These are phyloP conservation scores for Pipa parva DNA, from an alignment of 2,113 vertebrate species.

Conservation along the genomic window DNA sequence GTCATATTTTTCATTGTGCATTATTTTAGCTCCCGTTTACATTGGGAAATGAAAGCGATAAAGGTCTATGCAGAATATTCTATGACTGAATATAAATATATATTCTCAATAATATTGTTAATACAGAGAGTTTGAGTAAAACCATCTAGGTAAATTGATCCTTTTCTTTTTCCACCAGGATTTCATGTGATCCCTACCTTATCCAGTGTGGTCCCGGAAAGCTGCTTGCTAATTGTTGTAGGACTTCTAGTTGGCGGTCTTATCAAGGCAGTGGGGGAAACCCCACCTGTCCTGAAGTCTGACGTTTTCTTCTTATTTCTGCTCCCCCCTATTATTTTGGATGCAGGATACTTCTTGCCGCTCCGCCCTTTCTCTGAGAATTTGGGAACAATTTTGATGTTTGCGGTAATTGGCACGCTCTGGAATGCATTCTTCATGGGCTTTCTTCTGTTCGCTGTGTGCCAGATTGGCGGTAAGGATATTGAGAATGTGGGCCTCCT, in stretches of 20 bases:
- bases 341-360: conserved; percentile 94
- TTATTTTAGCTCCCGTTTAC: no score
- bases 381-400: conserved; percentile 95
- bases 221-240: conserved; percentile 92
- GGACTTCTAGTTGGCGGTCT: conserved; percentile 89
- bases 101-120: no score
- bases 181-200: conserved; percentile 90
- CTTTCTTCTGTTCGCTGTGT: conserved; percentile 78
- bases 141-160: no score
- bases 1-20: no score
- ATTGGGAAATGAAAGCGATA: no score
- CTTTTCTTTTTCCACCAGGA: conserved; percentile 58
- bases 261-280: conserved; percentile 79
- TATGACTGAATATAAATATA: no score
- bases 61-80: no score
- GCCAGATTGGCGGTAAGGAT: conserved; percentile 64
- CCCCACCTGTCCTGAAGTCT: conserved; percentile 74
- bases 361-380: conserved; percentile 94
- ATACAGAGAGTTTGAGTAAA: no score
- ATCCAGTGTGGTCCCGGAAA: conserved; percentile 87
- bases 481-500: conserved; percentile 72
- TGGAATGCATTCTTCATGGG: conserved; percentile 96
- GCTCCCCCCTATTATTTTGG: conserved; percentile 94
- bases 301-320: conserved; percentile 88
- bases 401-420: conserved; percentile 90